phyloP scores from a whole-genome alignment of 2,888 invertebrate genomes.

The Plagodis pulveraria region DNA sequence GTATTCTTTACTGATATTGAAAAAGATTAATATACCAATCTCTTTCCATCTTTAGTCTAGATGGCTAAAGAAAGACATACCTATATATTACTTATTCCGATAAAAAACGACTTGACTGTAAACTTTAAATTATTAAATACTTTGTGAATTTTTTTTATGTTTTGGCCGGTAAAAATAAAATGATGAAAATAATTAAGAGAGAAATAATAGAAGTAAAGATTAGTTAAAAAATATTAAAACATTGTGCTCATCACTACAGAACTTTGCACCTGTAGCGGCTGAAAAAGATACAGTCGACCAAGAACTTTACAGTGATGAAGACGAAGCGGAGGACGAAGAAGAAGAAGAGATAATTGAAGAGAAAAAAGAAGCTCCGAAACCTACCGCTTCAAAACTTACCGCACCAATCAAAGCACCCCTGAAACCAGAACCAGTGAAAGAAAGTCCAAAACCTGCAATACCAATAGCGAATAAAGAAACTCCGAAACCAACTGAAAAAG shows the following conservation, averaged over 20 bases:
- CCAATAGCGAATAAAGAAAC: conserved; percentile 37
- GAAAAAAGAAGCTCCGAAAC: conserved; percentile 17
- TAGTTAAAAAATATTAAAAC: too few species aligned
- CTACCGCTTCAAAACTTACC: conserved; percentile 11
- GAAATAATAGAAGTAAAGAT: too few species aligned
- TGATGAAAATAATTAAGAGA: too few species aligned
- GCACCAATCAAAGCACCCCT: conserved; percentile 40
- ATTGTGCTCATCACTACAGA: conserved; percentile 44
- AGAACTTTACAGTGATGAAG: conserved; percentile 72
- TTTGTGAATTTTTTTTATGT: too few species aligned
- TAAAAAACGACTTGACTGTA: too few species aligned
- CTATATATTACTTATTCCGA: too few species aligned
- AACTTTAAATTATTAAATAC: too few species aligned
- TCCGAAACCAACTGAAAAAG: conserved; percentile 37
- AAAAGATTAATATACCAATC: too few species aligned
- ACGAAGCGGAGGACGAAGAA: conserved; percentile 61
- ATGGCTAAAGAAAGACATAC: too few species aligned
- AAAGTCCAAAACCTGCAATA: conserved; percentile 55
- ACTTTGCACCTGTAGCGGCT: conserved; percentile 34
- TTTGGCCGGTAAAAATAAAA: too few species aligned
- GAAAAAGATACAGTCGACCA: conserved; percentile 50
- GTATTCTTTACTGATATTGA: too few species aligned
- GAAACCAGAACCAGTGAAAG: conserved; percentile 35
- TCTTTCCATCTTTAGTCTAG: too few species aligned
- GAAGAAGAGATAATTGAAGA: conserved; percentile 57